These are phyloP conservation scores for Hylaeus volcanicus DNA, from an alignment of 1,140 invertebrate species.

Conservation along the genomic window DNA sequence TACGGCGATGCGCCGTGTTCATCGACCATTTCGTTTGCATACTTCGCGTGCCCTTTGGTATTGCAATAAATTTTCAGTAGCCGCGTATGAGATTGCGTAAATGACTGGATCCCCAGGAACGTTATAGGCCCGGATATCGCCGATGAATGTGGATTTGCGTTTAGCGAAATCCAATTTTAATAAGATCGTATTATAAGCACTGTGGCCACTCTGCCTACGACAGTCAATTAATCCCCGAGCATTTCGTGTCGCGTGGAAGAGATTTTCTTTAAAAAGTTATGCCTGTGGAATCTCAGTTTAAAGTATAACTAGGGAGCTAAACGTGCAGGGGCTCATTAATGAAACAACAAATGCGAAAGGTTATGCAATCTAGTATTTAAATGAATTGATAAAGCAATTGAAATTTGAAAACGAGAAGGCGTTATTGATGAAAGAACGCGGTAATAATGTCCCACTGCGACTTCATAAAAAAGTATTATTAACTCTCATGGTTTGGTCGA, in stretches of 20 bases:
- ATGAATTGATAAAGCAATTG: too few relatives aligned
- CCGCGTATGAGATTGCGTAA: neutral
- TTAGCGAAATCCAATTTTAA: conserved; percentile 29
- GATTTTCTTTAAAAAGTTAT: neutral
- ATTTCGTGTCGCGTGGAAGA: neutral
- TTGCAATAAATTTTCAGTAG: conserved; percentile 48
- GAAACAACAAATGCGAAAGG: neutral
- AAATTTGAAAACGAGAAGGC: too few relatives aligned
- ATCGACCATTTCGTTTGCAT: conserved; percentile 52
- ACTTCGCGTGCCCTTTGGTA: conserved; percentile 44
- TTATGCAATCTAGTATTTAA: neutral
- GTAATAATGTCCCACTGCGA: neutral
- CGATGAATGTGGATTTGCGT: neutral
- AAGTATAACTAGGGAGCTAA: neutral
- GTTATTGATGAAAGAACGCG: neutral
- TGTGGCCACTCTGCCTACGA: neutral
- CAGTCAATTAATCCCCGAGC: neutral
- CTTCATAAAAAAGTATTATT: conserved; percentile 40
- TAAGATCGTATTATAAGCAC: neutral
- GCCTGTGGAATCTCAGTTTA: neutral
- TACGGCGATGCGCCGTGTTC: conserved; percentile 30
- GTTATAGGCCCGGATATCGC: neutral
- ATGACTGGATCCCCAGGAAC: neutral
- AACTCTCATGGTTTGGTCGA: conserved; percentile 8
- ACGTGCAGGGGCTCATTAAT: neutral